Base-by-base conservation (phyloP, 2,888 invertebrate species). In the Bibio marci region DNA sequence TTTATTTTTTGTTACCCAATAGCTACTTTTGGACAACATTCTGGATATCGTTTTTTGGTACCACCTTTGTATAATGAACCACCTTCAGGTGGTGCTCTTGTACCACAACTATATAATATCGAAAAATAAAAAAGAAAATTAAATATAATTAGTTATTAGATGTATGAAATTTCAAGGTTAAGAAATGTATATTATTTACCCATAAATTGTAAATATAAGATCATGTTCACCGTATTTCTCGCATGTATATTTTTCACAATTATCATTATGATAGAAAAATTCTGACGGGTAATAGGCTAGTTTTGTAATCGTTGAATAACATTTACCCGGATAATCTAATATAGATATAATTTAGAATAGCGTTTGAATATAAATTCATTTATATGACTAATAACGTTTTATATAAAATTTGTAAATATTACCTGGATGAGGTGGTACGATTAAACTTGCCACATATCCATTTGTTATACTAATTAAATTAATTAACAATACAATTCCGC, bases 51-150 rank as follows among this genome's bases (percentile, higher is more conserved):
- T n/a, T 33, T 33, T 3, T 12, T 33, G 6, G 22, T 19, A 19
- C 22, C 33, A 33, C n/a, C 18, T 33, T 33, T 33, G n/a, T 33
- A 19, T 33, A 33, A 13, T n/a, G n/a, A n/a, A n/a, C n/a, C n/a
- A n/a, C 33, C 33, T 19, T 10, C 14, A 7, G 33, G 33, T 18
- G 22, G n/a, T 7, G 3, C 19, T 3, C 18, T 13, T 3, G 14
- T 19, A 2, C 33, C 33, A n/a, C 33, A 33, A 8, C 33, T 33
- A 12, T n/a, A n/a, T n/a, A n/a, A n/a, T n/a, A 35, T 27, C 27
- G 13, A 26, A 19, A 30, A 8, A 14, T 18, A 34, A 13, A 34
- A 11, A 10, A 30, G 13, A 30, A 30, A 30, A 30, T 5, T 8
- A 5, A 30, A 4, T 12, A 13, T 13, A 30, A 12, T 8, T n/a